Evolutionary conservation across 1,140 invertebrate species (phyloP), one percentile per base, ranked within the genome.

Genomic region (Sesamia nonagrioides): DNA sequence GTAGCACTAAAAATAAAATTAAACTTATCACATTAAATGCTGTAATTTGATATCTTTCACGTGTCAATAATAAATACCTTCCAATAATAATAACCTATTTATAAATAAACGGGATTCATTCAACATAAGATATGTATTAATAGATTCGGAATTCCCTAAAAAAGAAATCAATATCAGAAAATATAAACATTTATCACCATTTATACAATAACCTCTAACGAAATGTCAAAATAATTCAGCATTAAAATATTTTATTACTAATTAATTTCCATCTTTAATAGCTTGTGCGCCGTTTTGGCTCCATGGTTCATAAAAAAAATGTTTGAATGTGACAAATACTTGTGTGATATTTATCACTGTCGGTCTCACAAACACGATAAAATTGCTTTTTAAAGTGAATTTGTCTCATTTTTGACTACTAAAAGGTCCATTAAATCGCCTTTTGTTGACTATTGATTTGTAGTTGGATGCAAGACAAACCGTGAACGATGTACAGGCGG

Each of bases 321-420:
- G 50, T 68, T 42, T 40, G n/a, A 68, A 21, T 27, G 27, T 68
- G 60, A 68, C 33, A 68, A 68, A 56, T 11, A 50, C 33, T 69
- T 8, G 37, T 37, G 40, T 52, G 60, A 77, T 77, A 77, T 77
- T 77, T 77, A 77, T 77, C 45, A 48, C 60, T 77, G 37, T 68
- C 48, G 21, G 17, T 40, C 11, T 68, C 37, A 35, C 52, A 58
- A 68, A 56, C 61, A 68, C 35, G 61, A 85, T 85, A 86, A 79
- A 86, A 85, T 88, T 86, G 84, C 81, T 80, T 83, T 91, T 90
- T 89, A 91, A 89, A 87, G 84, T 80, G 86, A 94, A 94, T 92
- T 92, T 94, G 90, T 94, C 92, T 92, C 85, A 84, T 89, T 87
- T 89, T 91, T 86, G 83, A 89, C 85, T 82, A 78, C 84, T 91